These are phyloP conservation scores for Mythimna vitellina DNA, from an alignment of 2,888 invertebrate genomes.

Conservation along the genomic window DNA sequence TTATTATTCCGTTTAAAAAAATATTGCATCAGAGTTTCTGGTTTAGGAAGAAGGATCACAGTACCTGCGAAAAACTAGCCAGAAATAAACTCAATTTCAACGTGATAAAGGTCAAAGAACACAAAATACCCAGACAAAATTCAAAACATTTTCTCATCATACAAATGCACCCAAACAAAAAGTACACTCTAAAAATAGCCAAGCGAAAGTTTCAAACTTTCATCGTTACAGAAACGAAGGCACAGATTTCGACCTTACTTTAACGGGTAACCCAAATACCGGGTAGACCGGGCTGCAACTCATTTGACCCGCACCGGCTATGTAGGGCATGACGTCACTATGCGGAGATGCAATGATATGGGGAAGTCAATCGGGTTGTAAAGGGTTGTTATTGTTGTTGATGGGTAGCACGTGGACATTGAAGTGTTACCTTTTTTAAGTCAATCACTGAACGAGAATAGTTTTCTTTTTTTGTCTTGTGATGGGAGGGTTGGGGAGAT, in stretches of 20 bases:
- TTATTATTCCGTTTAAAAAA: background rate
- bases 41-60: background rate
- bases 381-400: slow-evolving; percentile 26
- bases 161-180: slow-evolving; percentile 35
- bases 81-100: background rate
- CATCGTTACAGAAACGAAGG: slow-evolving; percentile 39
- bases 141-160: slow-evolving; percentile 23
- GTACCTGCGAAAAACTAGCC: background rate
- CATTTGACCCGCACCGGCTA: slow-evolving; percentile 65
- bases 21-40: background rate
- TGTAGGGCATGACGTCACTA: slow-evolving; percentile 68
- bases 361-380: slow-evolving; percentile 58
- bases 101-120: background rate
- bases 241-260: slow-evolving; percentile 53
- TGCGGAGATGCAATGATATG: slow-evolving; percentile 65
- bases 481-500: too few relatives aligned
- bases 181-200: slow-evolving; percentile 32
- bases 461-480: background rate
- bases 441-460: background rate
- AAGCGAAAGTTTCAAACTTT: slow-evolving; percentile 51
- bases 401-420: slow-evolving; percentile 10
- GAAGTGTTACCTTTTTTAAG: slow-evolving; percentile 17
- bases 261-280: slow-evolving; percentile 59
- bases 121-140: background rate
- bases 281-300: slow-evolving; percentile 58